Evolutionary conservation across 2,888 invertebrate genomes (phyloP).

Genomic region (Caenorhabditis doughertyi): DNA sequence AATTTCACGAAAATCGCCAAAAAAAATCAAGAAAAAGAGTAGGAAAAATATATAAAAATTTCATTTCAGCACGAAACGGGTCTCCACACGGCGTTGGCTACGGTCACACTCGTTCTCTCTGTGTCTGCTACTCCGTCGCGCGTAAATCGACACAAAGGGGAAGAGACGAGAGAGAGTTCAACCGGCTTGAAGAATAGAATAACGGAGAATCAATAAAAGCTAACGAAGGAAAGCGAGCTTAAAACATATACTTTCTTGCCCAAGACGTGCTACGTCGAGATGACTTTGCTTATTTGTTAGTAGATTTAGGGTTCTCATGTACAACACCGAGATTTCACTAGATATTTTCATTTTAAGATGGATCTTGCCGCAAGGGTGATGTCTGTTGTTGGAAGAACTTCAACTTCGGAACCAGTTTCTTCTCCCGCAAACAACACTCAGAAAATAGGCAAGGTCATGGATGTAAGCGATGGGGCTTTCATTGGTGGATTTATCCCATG

Average conservation of each 20-base stretch:
- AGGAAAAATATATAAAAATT: conserved; percentile 40
- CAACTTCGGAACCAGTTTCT: conserved; percentile 30
- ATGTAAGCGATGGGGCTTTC: conserved; percentile 77
- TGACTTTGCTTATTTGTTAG: no score
- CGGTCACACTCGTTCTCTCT: conserved; percentile 50
- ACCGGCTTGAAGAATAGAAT: conserved; percentile 14
- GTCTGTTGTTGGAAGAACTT: conserved; percentile 53
- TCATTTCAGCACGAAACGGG: background rate
- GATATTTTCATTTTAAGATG: conserved; percentile 31
- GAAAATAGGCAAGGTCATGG: conserved; percentile 78
- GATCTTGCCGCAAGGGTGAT: conserved; percentile 63
- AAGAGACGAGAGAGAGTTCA: conserved; percentile 7
- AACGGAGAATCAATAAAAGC: conserved; percentile 60
- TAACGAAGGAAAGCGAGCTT: conserved; percentile 34
- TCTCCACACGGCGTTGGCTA: conserved; percentile 30
- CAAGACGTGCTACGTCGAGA: no score
- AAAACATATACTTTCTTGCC: conserved; percentile 32
- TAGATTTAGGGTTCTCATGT: no score
- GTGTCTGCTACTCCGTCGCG: conserved; percentile 25
- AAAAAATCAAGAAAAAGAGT: conserved; percentile 47
- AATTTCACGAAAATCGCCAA: background rate
- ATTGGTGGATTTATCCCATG: conserved; percentile 80
- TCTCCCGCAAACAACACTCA: conserved; percentile 40
- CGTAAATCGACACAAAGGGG: conserved; percentile 53
- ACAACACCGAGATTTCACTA: no score